Percentiles rank a stretch among this genome's conserved stretches.
Conservation (phyloP, 2,888 invertebrate genomes). For the Ferdinandea cuprea region DNA sequence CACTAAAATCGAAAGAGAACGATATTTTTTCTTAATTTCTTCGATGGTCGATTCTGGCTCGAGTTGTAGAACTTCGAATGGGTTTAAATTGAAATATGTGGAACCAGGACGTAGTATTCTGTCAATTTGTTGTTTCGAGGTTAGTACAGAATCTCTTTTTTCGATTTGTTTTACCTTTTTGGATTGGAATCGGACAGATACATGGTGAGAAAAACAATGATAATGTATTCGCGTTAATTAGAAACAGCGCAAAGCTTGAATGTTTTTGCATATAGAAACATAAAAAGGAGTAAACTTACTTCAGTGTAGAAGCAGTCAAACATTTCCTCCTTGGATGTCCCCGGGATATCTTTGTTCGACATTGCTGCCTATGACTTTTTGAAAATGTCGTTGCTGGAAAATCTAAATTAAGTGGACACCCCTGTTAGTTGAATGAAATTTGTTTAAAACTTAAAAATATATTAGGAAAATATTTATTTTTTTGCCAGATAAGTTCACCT, state of each 20-base stretch:
- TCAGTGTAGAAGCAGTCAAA: constrained; percentile 93
- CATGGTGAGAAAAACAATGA: constrained; percentile 69
- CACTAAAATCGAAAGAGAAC: constrained; percentile 97
- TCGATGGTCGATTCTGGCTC: constrained; percentile 95
- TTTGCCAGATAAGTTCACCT: constrained; percentile 31
- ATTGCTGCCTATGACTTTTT: constrained; percentile 30
- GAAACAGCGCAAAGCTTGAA: constrained; percentile 38
- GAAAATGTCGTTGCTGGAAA: neutral
- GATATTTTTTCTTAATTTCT: constrained; percentile 98
- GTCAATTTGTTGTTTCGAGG: constrained; percentile 98
- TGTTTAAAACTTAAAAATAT: neutral
- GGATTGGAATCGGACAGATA: constrained; percentile 52
- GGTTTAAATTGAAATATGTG: constrained; percentile 99
- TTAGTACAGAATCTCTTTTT: constrained; percentile 97
- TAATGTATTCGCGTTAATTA: constrained; percentile 54
- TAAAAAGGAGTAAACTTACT: constrained; percentile 84
- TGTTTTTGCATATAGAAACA: constrained; percentile 62
- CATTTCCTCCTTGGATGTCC: constrained; percentile 86
- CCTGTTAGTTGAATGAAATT: neutral
- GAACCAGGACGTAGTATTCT: constrained; percentile 97
- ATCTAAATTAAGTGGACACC: neutral
- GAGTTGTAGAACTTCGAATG: constrained; percentile 94
- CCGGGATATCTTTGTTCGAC: constrained; percentile 76
- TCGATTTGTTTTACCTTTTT: constrained; percentile 98
- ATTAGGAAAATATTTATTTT: constrained; percentile 43